Base-by-base conservation (phyloP, 1,140 invertebrate genomes). In the Leptinotarsa defecta region DNA sequence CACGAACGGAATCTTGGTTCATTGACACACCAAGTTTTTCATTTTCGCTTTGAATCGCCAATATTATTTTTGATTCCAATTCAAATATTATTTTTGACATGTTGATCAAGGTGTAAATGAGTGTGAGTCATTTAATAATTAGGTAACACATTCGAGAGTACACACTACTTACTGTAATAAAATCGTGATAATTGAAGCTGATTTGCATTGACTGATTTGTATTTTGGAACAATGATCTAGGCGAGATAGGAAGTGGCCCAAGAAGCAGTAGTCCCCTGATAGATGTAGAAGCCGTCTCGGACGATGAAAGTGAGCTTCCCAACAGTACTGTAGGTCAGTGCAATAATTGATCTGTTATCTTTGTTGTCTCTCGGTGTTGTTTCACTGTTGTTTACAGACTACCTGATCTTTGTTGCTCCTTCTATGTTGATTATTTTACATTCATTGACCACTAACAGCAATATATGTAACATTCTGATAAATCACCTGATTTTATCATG, bases 251-350 rank as follows among this genome's bases (percentile, higher is more conserved):
- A 83, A 88, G 86, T 81, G 88, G 88, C 83, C 88, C 88, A 83
- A 85, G 89, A 82, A 87, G 88, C 83, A 85, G 87, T 83, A 91
- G 91, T 87, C 92, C 93, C 79, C 88, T 92, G 84, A 90, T 93
- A 83, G 92, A 94, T 86, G 92, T 94, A 84, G 92, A 93, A 85
- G 89, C 89, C 77, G 88, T 93, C 78, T 93, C 92, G 77, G 91
- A 92, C 85, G 84, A 86, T 76, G 86, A 88, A 76, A 86, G 87
- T 81, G 88, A 89, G 81, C 68, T 73, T 64, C 69, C 74, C 75
- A 87, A 87, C 83, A 87, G 86, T 80, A 81, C 80, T 76, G 88
- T 89, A 91, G 89, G 90, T 91, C 89, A 91, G 90, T 91, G 85
- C 81, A 81, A 77, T 75, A 74, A 75, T 77, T 81, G 78, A 78